These are phyloP conservation scores for Tanytarsus gracilentus DNA, from an alignment of 2,888 invertebrate genomes.

Conservation along the genomic window DNA sequence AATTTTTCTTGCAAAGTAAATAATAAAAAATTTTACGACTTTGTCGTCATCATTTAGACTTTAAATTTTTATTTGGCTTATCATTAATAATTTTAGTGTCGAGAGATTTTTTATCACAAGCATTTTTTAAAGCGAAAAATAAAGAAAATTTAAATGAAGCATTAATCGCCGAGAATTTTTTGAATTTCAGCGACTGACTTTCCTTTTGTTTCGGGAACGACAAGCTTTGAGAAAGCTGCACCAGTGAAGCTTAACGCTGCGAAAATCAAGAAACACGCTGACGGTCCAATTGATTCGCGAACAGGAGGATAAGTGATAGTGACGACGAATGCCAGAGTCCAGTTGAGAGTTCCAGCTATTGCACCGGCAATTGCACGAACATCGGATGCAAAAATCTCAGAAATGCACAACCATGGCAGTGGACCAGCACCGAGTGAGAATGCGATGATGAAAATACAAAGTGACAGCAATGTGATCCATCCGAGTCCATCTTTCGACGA, in stretches of 20 bases:
- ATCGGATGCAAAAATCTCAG: constrained; percentile 59
- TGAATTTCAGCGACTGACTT: constrained; percentile 19
- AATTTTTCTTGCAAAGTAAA: too few relatives aligned
- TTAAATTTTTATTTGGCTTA: too few relatives aligned
- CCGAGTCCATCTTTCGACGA: constrained; percentile 43
- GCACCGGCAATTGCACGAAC: constrained; percentile 70
- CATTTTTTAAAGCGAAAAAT: background rate
- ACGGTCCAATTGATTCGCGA: constrained; percentile 48
- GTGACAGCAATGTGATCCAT: constrained; percentile 64
- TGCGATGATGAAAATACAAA: constrained; percentile 67
- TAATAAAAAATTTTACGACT: too few relatives aligned
- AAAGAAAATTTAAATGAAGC: background rate
- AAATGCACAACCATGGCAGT: constrained; percentile 50
- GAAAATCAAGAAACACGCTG: constrained; percentile 67
- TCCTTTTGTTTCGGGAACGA: constrained; percentile 48
- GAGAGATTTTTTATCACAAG: background rate
- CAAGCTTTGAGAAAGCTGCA: constrained; percentile 56
- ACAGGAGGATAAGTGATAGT: constrained; percentile 62
- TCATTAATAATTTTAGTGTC: background rate
- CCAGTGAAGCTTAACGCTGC: constrained; percentile 56
- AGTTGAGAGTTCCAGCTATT: constrained; percentile 71
- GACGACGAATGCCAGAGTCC: constrained; percentile 71
- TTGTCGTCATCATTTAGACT: too few relatives aligned
- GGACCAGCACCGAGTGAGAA: constrained; percentile 82
- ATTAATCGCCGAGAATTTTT: background rate